Conservation (phyloP, 2,888 invertebrate species). For the Lasioglossum pauxillum region DNA sequence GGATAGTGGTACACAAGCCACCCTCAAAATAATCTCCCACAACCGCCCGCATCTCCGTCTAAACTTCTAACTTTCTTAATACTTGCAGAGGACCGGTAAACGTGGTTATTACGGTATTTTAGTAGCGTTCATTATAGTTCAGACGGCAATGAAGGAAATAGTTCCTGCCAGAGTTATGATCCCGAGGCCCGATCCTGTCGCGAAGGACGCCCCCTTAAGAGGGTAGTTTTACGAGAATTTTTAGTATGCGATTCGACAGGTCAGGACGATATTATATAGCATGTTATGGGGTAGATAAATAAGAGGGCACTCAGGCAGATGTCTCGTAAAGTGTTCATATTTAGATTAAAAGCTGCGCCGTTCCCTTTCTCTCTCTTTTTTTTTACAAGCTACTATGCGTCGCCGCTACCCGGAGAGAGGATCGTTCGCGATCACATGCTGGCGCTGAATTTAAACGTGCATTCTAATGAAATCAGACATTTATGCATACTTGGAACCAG, state of each 20-base stretch:
- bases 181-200: slow-evolving; percentile 4
- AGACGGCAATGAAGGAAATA: slow-evolving; percentile 19
- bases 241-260: slow-evolving; percentile 48
- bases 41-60: background rate
- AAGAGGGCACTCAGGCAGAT: slow-evolving; percentile 32
- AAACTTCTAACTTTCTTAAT: slow-evolving; percentile 14
- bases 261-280: slow-evolving; percentile 20
- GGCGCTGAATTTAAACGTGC: background rate
- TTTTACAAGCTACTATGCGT: slow-evolving; percentile 3
- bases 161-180: slow-evolving; percentile 12
- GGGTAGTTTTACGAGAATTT: slow-evolving; percentile 47
- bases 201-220: slow-evolving; percentile 19
- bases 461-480: slow-evolving; percentile 6
- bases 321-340: slow-evolving; percentile 49
- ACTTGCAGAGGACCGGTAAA: background rate
- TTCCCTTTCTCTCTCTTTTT: background rate
- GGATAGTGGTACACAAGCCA: background rate
- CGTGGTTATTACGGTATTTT: slow-evolving; percentile 9
- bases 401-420: background rate
- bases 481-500: background rate
- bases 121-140: slow-evolving; percentile 18
- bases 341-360: slow-evolving; percentile 33
- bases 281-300: slow-evolving; percentile 39
- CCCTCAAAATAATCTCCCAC: background rate
- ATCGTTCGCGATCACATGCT: background rate